Evolutionary conservation across 2,113 vertebrate species (phyloP), one percentile per base, ranked within the genome.

Genomic region (Pica pica): DNA sequence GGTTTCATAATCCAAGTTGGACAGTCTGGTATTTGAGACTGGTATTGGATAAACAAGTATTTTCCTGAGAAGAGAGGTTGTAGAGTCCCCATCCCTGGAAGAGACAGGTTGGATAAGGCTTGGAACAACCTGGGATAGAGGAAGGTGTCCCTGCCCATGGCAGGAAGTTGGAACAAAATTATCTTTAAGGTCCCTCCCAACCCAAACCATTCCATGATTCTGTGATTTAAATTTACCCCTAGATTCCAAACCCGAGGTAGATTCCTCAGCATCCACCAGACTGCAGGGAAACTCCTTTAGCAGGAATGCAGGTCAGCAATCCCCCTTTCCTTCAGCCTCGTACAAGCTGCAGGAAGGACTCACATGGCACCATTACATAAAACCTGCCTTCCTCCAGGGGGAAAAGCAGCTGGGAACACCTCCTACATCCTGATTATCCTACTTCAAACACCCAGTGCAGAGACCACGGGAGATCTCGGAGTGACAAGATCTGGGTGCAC

Each of bases 81-180:
- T 26, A 26, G 55, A 27, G 4, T 55, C 30, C 26, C 14, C n/a
- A 31, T 14, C 10, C 21, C 22, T 63, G 55, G 7, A 42, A 22
- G 21, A 39, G 24, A 9, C 16, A 41, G 39, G 7, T 9, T 22
- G n/a, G 69, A 31, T 0, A 1, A 8, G 20, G 46, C 20, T 75
- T 39, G 49, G 16, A 76, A 6, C 49, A 69, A 6, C 31, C 31
- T 77, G 56, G 21, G 11, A 2, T 6, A 14, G 26, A 2, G 26
- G 4, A 35, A 49, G 4, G 22, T 23, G 17, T 47, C 41, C 30
- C 63, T 41, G 16, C 14, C 47, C 55, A 27, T 9, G 7, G 20
- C 24, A 60, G 28, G 39, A 19, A 11, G 11, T 0, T 59, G 14
- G 17, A 61, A 35, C 0, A 1, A 46, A 13, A n/a, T 52, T 6